A percentile compares a stretch with the other conserved stretches of the same genome.
Evolutionary conservation across 2,888 invertebrate species (phyloP).

Genomic region (Sesia apiformis): DNA sequence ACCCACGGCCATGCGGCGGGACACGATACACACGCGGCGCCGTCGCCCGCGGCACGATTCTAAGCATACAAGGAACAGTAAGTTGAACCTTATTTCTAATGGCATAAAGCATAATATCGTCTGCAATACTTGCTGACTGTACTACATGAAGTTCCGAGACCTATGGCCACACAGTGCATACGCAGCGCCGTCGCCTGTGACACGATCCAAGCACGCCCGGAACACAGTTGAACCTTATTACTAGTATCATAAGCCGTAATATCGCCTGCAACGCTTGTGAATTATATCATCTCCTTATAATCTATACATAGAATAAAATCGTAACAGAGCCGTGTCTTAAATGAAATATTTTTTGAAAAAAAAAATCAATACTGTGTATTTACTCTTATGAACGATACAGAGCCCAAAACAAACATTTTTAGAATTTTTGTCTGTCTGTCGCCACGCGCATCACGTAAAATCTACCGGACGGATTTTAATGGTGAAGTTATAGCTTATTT

Average conservation of each 20-base stretch:
- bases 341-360: too few relatives aligned
- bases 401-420: too few relatives aligned
- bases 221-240: slow-evolving; percentile 37
- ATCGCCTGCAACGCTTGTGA: slow-evolving; percentile 99
- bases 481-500: too few relatives aligned
- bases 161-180: slow-evolving; percentile 95
- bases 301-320: too few relatives aligned
- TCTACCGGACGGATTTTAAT: too few relatives aligned
- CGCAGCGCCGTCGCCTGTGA: slow-evolving; percentile 89
- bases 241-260: slow-evolving; percentile 90
- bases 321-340: too few relatives aligned
- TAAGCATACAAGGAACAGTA: slow-evolving; percentile 67
- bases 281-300: slow-evolving; percentile 79
- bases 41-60: slow-evolving; percentile 86
- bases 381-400: too few relatives aligned
- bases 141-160: slow-evolving; percentile 96
- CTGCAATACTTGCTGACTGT: slow-evolving; percentile 98
- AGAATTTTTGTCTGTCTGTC: too few relatives aligned
- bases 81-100: slow-evolving; percentile 17
- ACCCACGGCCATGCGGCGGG: slow-evolving; percentile 95
- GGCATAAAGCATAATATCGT: slow-evolving; percentile 98
- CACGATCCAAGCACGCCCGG: slow-evolving; percentile 75
- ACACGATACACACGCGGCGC: slow-evolving; percentile 95
- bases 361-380: too few relatives aligned
- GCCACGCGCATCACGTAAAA: too few relatives aligned